Conservation (phyloP, 2,113 vertebrate genomes). For the Tragelaphus imberbis region DNA sequence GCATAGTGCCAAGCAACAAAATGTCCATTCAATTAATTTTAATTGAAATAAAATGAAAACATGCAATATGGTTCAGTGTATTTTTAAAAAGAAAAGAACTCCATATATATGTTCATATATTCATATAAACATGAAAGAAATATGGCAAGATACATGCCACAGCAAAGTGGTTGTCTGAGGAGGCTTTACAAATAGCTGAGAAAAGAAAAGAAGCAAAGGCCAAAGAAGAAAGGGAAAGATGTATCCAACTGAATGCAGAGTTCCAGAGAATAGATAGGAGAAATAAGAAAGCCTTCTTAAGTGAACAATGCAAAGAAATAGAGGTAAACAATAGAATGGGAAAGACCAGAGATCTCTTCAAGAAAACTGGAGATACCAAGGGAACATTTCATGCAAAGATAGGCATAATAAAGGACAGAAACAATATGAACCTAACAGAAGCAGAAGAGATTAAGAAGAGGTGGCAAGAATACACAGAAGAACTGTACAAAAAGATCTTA, state of each 20-base stretch:
- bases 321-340: background rate
- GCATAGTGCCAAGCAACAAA: background rate
- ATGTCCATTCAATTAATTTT: background rate
- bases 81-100: background rate
- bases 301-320: background rate
- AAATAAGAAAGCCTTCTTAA: background rate
- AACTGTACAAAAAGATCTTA: background rate
- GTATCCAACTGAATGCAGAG: background rate
- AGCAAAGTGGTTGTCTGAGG: background rate
- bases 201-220: background rate
- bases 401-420: background rate
- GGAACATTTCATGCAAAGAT: background rate
- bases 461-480: background rate
- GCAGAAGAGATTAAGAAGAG: background rate
- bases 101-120: background rate
- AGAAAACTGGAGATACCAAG: background rate
- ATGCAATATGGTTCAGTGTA: background rate
- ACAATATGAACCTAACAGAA: background rate
- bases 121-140: background rate
- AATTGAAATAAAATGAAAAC: conserved; percentile 21
- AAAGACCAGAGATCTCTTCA: background rate
- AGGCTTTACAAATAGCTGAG: background rate
- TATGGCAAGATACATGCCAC: background rate
- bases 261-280: background rate
- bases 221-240: background rate